These are phyloP conservation scores for Athene noctua DNA, from an alignment of 2,113 vertebrate genomes.

Conservation along the genomic window DNA sequence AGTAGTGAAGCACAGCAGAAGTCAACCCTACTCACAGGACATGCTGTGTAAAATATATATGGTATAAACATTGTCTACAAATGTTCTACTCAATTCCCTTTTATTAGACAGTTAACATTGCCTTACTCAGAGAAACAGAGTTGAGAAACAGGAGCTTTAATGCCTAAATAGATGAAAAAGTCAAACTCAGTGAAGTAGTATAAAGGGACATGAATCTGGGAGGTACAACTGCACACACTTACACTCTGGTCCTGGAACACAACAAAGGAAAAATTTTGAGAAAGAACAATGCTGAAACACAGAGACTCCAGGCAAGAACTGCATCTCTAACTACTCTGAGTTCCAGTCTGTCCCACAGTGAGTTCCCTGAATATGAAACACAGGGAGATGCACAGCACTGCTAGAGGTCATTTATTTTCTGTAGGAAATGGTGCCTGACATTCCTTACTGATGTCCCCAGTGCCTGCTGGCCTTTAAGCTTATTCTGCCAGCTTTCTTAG, in stretches of 20 bases:
- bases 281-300: neutral
- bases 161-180: neutral
- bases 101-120: neutral
- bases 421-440: neutral
- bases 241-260: neutral
- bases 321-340: neutral
- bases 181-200: neutral
- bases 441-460: neutral
- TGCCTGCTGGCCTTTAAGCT: neutral
- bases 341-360: neutral
- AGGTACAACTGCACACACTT: neutral
- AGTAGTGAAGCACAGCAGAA: neutral
- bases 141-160: neutral
- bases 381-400: neutral
- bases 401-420: neutral
- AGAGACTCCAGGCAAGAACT: neutral
- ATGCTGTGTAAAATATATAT: neutral
- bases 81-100: neutral
- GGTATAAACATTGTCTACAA: neutral
- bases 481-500: neutral
- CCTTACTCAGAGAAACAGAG: neutral
- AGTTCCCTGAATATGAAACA: neutral
- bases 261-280: neutral
- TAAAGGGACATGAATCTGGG: neutral
- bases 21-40: neutral